Percentiles rank a stretch among this genome's conserved stretches.
phyloP scores from a whole-genome alignment of 2,797 vertebrate species.

The Anguilla obscura region DNA sequence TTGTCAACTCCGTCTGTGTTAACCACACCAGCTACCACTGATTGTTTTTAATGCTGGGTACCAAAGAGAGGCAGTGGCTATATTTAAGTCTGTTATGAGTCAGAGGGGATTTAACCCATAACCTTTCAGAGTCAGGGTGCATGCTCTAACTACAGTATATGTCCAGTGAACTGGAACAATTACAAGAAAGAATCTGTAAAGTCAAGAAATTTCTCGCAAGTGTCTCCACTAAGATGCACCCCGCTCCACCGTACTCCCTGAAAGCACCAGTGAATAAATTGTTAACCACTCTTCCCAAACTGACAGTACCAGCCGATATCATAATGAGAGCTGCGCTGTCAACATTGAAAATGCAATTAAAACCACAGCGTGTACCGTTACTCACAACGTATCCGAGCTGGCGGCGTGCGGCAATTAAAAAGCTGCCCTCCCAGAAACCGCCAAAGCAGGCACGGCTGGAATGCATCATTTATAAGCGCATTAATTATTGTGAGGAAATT shows the following conservation, averaged over 20 bases:
- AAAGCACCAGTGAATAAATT: not conserved
- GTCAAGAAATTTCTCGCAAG: not conserved
- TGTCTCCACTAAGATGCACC: not conserved
- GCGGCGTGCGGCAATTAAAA: not conserved
- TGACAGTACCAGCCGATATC: not conserved
- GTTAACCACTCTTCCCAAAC: not conserved
- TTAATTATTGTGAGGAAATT: not conserved
- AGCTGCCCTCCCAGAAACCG: not conserved
- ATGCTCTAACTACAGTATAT: not conserved
- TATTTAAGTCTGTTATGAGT: not conserved
- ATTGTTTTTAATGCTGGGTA: not conserved
- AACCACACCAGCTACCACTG: not conserved
- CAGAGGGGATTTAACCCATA: not conserved
- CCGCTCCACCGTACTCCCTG: not conserved
- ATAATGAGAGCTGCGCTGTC: not conserved
- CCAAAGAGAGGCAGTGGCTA: not conserved
- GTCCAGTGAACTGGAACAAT: not conserved
- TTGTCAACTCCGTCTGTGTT: not conserved
- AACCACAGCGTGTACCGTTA: not conserved
- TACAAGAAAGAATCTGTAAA: not conserved
- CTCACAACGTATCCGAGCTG: not conserved
- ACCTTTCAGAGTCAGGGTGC: not conserved
- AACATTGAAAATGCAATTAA: not conserved
- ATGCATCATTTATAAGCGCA: conserved; percentile 5
- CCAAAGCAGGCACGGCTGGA: not conserved